phyloP scores from a whole-genome alignment of 2,113 vertebrate genomes.

The Tupaia tana region DNA sequence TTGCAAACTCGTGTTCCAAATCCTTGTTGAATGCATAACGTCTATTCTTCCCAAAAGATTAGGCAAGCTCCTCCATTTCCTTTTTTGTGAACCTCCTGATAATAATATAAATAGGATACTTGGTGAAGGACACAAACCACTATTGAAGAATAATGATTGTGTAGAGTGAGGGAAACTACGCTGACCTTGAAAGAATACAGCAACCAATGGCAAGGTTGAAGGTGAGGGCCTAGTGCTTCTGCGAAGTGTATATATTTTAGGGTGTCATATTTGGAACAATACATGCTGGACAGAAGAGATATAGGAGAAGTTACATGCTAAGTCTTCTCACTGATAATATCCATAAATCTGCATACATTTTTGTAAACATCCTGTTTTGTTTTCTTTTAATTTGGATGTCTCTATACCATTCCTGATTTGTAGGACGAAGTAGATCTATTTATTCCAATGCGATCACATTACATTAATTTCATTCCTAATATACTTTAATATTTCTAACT shows the following conservation, averaged over 20 bases:
- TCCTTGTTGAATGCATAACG: not conserved
- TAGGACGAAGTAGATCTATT: slow-evolving; percentile 61
- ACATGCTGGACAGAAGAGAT: slow-evolving; percentile 75
- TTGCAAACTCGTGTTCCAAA: slow-evolving; percentile 53
- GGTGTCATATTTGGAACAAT: slow-evolving; percentile 70
- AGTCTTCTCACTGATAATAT: slow-evolving; percentile 70
- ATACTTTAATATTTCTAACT: not conserved
- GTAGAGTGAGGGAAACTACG: slow-evolving; percentile 60
- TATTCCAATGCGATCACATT: not conserved
- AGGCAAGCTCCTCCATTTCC: slow-evolving; percentile 28
- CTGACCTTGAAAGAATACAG: slow-evolving; percentile 65
- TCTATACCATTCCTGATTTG: slow-evolving; percentile 61
- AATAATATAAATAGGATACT: slow-evolving; percentile 55
- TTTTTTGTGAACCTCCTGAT: slow-evolving; percentile 50
- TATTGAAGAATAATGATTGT: slow-evolving; percentile 58
- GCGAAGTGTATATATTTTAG: slow-evolving; percentile 75
- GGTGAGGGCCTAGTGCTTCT: slow-evolving; percentile 67
- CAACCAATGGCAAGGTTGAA: slow-evolving; percentile 62
- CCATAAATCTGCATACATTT: slow-evolving; percentile 73
- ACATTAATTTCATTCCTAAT: slow-evolving; percentile 35
- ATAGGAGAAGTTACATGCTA: slow-evolving; percentile 80
- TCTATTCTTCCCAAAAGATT: slow-evolving; percentile 15
- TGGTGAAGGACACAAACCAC: slow-evolving; percentile 63
- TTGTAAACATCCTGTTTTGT: slow-evolving; percentile 59
- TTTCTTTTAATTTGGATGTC: slow-evolving; percentile 70